A percentile compares a stretch with the other conserved stretches of the same genome.
These are phyloP conservation scores for Molanna angustata DNA, from an alignment of 2,888 invertebrate species.

Conservation along the genomic window DNA sequence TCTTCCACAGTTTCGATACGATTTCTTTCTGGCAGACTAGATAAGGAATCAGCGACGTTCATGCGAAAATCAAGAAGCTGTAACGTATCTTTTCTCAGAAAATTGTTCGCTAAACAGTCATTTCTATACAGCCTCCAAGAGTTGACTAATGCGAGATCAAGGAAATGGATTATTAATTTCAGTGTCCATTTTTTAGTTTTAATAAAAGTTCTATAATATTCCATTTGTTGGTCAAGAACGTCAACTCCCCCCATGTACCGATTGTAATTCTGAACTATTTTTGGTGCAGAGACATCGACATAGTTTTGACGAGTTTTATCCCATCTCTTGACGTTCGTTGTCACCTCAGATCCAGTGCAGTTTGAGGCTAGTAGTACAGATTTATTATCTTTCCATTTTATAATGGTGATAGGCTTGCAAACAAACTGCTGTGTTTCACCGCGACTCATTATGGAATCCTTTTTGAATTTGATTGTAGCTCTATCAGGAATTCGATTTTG, in stretches of 20 bases:
- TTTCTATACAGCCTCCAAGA: slow-evolving; percentile 35
- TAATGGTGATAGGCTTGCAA: slow-evolving; percentile 18
- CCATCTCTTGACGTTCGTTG: slow-evolving; percentile 29
- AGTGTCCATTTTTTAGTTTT: slow-evolving; percentile 38
- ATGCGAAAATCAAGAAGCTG: slow-evolving; percentile 26
- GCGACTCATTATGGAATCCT: slow-evolving; percentile 9
- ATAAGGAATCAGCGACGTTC: slow-evolving; percentile 25
- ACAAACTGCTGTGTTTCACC: slow-evolving; percentile 20
- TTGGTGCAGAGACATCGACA: slow-evolving; percentile 31
- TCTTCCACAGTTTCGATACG: slow-evolving; percentile 4
- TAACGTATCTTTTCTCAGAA: neutral
- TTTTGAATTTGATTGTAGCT: slow-evolving; percentile 10
- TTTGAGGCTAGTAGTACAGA: slow-evolving; percentile 31
- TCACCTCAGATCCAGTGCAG: slow-evolving; percentile 23
- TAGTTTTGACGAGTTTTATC: slow-evolving; percentile 29
- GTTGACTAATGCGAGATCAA: slow-evolving; percentile 35
- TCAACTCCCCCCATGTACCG: too few relatives aligned
- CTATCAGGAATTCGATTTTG: slow-evolving; percentile 16
- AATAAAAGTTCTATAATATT: slow-evolving; percentile 35
- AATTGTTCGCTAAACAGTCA: slow-evolving; percentile 14
- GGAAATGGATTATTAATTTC: slow-evolving; percentile 35
- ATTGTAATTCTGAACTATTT: slow-evolving; percentile 33
- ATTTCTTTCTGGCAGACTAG: slow-evolving; percentile 13
- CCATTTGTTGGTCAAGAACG: slow-evolving; percentile 34
- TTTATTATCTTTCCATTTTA: slow-evolving; percentile 33